Conservation (phyloP, 1,140 invertebrate genomes). For the Zaprionus africanus region DNA sequence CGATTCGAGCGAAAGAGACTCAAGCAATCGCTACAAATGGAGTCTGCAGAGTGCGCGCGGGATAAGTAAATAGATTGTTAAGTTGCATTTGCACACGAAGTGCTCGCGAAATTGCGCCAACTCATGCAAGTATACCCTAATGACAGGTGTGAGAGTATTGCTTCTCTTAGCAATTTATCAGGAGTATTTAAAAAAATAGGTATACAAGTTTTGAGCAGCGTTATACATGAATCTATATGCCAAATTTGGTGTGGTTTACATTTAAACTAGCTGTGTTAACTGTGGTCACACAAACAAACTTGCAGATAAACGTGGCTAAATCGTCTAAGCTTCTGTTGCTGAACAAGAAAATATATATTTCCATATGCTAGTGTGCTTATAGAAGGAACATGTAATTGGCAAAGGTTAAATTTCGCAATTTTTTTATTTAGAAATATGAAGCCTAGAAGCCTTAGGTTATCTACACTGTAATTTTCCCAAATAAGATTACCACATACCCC, state of each 20-base stretch:
- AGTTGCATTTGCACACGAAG: slow-evolving; percentile 24
- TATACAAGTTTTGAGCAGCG: no score
- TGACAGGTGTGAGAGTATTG: background rate
- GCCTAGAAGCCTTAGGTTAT: background rate
- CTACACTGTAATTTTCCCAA: background rate
- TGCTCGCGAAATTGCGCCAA: slow-evolving; percentile 25
- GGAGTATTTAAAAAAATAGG: no score
- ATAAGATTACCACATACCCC: background rate
- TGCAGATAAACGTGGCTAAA: no score
- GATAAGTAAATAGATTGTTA: slow-evolving; percentile 19
- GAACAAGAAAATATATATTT: background rate
- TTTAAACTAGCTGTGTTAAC: background rate
- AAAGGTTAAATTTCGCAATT: no score
- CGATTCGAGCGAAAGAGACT: slow-evolving; percentile 5
- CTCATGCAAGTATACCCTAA: slow-evolving; percentile 26
- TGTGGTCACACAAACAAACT: background rate
- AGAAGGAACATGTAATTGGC: rapidly evolving
- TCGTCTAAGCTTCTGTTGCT: background rate
- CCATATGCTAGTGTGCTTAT: no score
- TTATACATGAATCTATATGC: background rate
- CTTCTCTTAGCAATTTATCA: background rate
- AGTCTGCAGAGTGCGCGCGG: background rate
- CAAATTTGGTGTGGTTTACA: background rate
- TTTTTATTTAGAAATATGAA: background rate
- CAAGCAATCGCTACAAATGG: background rate